phyloP scores from a whole-genome alignment of 2,797 vertebrate species.

The Falco columbarius region DNA sequence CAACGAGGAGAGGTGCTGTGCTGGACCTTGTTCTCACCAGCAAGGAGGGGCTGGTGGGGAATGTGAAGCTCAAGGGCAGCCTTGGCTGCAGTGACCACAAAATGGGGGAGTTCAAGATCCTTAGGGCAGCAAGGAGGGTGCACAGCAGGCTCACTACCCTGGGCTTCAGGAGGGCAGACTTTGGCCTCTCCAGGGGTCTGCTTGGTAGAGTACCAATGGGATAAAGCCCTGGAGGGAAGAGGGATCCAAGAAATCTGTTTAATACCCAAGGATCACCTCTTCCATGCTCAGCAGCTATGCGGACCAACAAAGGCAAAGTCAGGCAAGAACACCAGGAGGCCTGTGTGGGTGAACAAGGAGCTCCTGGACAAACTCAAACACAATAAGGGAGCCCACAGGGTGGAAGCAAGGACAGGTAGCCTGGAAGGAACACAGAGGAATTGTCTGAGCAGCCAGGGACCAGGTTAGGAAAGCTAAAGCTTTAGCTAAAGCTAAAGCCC shows the following conservation, averaged over 20 bases:
- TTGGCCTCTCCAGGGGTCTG: neutral
- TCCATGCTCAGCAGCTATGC: neutral
- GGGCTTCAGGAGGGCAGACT: neutral
- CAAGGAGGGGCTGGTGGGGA: neutral
- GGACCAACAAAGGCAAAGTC: fast-evolving
- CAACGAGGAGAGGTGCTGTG: neutral
- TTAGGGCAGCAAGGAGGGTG: fast-evolving
- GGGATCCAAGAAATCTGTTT: neutral
- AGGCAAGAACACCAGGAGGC: neutral
- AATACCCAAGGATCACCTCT: neutral
- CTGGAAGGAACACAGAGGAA: neutral
- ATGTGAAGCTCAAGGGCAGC: neutral
- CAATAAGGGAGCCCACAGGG: neutral
- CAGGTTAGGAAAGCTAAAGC: no score
- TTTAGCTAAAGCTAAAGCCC: neutral
- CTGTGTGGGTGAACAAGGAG: neutral
- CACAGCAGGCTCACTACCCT: neutral
- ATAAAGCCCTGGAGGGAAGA: neutral
- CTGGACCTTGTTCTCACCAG: neutral
- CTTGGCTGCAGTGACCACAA: neutral
- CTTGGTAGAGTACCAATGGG: neutral
- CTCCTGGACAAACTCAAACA: neutral
- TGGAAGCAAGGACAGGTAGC: neutral
- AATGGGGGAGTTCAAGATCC: neutral
- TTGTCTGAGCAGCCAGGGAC: neutral